Evolutionary conservation across 2,797 vertebrate species (phyloP).

Genomic region (Merluccius polli): DNA sequence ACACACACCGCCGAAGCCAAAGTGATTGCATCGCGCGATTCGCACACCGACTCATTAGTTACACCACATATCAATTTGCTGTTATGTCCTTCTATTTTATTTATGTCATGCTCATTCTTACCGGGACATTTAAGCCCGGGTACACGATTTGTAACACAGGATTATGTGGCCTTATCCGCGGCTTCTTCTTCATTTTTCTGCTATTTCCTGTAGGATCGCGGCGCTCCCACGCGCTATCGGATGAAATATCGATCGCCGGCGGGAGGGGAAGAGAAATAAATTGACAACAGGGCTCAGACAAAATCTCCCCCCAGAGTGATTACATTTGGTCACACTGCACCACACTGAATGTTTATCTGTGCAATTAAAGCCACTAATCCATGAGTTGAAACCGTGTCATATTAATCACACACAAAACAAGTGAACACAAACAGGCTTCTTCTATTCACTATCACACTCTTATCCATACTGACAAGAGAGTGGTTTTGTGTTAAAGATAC

Average conservation of each 20-base stretch:
- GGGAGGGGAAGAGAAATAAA: slow-evolving; percentile 19
- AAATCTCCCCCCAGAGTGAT: slow-evolving; percentile 26
- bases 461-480: not conserved
- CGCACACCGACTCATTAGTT: not conserved
- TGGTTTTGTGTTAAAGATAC: not conserved
- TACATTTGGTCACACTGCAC: slow-evolving; percentile 32
- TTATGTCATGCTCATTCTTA: slow-evolving; percentile 16
- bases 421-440: not conserved
- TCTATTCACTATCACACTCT: not conserved
- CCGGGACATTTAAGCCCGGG: slow-evolving; percentile 26
- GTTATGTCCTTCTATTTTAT: not conserved
- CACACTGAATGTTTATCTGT: slow-evolving; percentile 8
- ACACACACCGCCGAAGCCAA: not conserved
- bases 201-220: slow-evolving; percentile 22
- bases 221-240: slow-evolving; percentile 27
- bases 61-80: not conserved
- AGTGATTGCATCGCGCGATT: not conserved
- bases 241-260: slow-evolving; percentile 37
- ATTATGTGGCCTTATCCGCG: slow-evolving; percentile 24
- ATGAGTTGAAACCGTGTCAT: not conserved
- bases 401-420: slow-evolving; percentile 3
- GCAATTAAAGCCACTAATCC: not conserved
- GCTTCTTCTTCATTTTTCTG: not conserved
- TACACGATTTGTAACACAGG: slow-evolving; percentile 15
- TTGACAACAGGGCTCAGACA: slow-evolving; percentile 40